phyloP scores from a whole-genome alignment of 2,113 vertebrate genomes.

The Poecilia latipinna region DNA sequence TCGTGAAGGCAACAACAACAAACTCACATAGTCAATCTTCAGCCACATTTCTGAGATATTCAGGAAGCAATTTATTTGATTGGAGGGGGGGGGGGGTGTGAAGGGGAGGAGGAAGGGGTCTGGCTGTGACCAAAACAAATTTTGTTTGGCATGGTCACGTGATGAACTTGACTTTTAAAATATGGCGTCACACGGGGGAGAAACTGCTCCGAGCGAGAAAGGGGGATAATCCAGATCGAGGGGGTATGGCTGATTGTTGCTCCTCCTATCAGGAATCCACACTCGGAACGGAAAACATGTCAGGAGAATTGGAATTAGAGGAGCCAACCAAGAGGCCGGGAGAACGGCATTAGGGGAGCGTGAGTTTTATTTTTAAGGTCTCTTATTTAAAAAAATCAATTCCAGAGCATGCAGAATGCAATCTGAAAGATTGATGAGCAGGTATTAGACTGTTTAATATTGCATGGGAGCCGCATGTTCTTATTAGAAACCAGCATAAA shows the following conservation, averaged over 20 bases:
- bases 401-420: constrained; percentile 38
- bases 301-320: constrained; percentile 68
- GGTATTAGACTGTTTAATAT: constrained; percentile 66
- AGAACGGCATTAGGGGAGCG: constrained; percentile 49
- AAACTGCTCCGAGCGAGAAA: constrained; percentile 33
- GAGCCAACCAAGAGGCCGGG: constrained; percentile 39
- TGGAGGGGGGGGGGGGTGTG: background rate
- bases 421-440: constrained; percentile 68
- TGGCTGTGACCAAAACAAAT: constrained; percentile 60
- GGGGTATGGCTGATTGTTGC: constrained; percentile 51
- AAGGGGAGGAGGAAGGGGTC: background rate
- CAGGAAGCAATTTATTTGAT: constrained; percentile 4
- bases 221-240: constrained; percentile 56
- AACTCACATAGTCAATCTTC: constrained; percentile 4
- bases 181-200: constrained; percentile 48
- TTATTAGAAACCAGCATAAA: constrained; percentile 23
- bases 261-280: constrained; percentile 67
- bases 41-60: constrained; percentile 17
- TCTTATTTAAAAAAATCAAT: constrained; percentile 61
- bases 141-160: constrained; percentile 66
- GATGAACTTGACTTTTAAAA: constrained; percentile 54
- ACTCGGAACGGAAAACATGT: constrained; percentile 55
- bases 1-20: background rate
- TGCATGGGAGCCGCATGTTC: constrained; percentile 51
- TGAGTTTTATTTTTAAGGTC: constrained; percentile 41